Base-by-base conservation (phyloP, 2,113 vertebrate genomes). In the Ginglymostoma cirratum region DNA sequence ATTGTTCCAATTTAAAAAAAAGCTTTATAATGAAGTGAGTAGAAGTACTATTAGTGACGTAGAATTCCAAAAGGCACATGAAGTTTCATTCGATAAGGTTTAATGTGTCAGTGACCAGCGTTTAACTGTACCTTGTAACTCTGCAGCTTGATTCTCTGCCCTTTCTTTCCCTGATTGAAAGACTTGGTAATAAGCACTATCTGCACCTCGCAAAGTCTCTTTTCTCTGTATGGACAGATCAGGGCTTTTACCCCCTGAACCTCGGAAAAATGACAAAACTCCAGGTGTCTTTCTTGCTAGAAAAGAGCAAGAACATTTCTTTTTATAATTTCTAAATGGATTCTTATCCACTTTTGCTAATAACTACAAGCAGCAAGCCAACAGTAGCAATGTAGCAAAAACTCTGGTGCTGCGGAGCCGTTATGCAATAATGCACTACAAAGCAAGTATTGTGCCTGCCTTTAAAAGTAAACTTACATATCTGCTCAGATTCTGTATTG, bases 241-340 rank as follows among this genome's bases (percentile, higher is more conserved):
- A 0, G 98, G 98, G 96, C 98, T 98, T 83, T 97, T 98, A 70
- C 98, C 98, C 96, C 98, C 98, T 94, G 98, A 97, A 92, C 98
- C 98, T 96, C 98, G 98, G 97, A 98, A 98, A 96, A 98, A 98
- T 96, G 98, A 98, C 96, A 98, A 96, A 96, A 98, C 97, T 30
- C 98, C 89, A 96, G 98, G 98, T 87, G 97, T 96, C 96, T 98
- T 98, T 97, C 98, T 98, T 96, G 97, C 98, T 98, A 96, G 95
- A 97, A 97, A 93, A 96, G 80, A 72, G 72, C 80, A 95, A 78
- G 66, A 96, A 95, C 52, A 87, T 93, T 96, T 87, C 30, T 87
- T 86, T 89, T 86, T 55, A 86, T 80, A 83, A 55, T 86, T 96
- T 85, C 52, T 95, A 80, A 65, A 27, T 80, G 42, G 52, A 42